Conservation (phyloP, 2,113 vertebrate species). For the Nibea coibor region DNA sequence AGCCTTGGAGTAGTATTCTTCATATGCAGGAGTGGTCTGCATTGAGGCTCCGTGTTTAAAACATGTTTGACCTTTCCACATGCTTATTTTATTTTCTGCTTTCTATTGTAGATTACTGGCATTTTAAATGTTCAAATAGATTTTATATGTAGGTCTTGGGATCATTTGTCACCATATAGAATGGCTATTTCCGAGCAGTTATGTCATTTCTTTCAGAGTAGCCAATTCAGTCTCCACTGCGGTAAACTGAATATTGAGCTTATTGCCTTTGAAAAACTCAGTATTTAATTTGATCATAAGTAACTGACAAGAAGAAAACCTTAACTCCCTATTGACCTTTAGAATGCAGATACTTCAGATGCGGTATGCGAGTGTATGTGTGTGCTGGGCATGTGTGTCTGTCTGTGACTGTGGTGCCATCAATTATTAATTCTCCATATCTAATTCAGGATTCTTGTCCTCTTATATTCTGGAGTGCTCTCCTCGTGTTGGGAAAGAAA, state of each 20-base stretch:
- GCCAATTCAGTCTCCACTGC: slow-evolving; percentile 10
- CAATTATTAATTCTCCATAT: slow-evolving; percentile 73
- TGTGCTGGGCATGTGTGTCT: slow-evolving; percentile 33
- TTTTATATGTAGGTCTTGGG: slow-evolving; percentile 11
- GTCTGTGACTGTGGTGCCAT: slow-evolving; percentile 43
- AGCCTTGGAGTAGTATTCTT: slow-evolving; percentile 48
- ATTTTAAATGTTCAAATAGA: slow-evolving; percentile 39
- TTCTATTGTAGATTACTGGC: slow-evolving; percentile 5
- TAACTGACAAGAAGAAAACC: slow-evolving; percentile 43
- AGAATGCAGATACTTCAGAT: slow-evolving; percentile 40
- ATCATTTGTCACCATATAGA: slow-evolving; percentile 32
- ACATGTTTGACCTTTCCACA: slow-evolving; percentile 35
- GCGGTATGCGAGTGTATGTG: slow-evolving; percentile 21
- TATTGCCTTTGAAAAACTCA: slow-evolving; percentile 35
- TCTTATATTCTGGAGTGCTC: slow-evolving; percentile 54
- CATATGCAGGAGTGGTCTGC: slow-evolving; percentile 30
- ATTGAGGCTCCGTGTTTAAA: background rate
- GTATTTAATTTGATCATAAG: slow-evolving; percentile 62
- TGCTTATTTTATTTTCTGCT: slow-evolving; percentile 17
- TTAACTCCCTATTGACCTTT: slow-evolving; percentile 50
- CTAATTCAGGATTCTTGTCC: slow-evolving; percentile 67
- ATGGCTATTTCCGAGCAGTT: slow-evolving; percentile 3
- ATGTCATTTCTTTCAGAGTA: slow-evolving; percentile 24
- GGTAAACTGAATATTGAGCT: slow-evolving; percentile 26
- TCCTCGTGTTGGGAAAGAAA: slow-evolving; percentile 49